Evolutionary conservation across 2,113 vertebrate genomes (phyloP).

Genomic region (mouse (Mus musculus)): DNA sequence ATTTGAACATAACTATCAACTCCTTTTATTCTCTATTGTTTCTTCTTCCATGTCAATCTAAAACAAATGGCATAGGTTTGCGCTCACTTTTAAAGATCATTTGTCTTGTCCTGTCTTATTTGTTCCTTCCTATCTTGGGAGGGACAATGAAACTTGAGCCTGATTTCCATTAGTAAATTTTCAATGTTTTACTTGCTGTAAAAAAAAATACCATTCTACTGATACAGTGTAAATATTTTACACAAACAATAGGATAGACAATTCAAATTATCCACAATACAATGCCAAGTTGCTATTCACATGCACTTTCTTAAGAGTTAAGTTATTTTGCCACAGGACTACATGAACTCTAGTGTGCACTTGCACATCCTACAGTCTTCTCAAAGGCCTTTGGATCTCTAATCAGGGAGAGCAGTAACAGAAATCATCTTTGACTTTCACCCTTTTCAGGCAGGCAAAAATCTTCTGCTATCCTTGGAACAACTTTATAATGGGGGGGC

Average conservation of each 20-base stretch:
- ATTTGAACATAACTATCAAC: conserved; percentile 17
- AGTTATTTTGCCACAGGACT: neutral
- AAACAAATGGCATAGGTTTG: neutral
- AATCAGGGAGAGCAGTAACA: conserved; percentile 22
- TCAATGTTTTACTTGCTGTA: conserved; percentile 62
- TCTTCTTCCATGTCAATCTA: conserved; percentile 23
- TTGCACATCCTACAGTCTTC: neutral
- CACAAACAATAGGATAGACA: neutral
- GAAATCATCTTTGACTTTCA: conserved; percentile 67
- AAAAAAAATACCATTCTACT: conserved; percentile 29
- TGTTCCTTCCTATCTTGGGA: conserved; percentile 3
- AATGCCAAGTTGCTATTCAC: neutral
- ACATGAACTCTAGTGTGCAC: neutral
- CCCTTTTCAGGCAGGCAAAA: conserved; percentile 51
- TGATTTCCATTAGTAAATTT: conserved; percentile 47
- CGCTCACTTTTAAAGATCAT: conserved; percentile 54
- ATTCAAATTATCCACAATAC: neutral
- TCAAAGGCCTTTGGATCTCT: conserved; percentile 55
- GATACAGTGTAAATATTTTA: conserved; percentile 1
- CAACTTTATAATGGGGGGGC: conserved; percentile 67
- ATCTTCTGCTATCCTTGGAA: conserved; percentile 56
- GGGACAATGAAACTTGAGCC: conserved; percentile 58
- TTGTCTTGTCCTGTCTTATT: neutral
- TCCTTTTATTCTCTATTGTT: conserved; percentile 31
- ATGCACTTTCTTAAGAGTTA: neutral